Evolutionary conservation across 2,888 invertebrate species (phyloP), one percentile per base, ranked within the genome.

Genomic region (Ennomos erosarius): DNA sequence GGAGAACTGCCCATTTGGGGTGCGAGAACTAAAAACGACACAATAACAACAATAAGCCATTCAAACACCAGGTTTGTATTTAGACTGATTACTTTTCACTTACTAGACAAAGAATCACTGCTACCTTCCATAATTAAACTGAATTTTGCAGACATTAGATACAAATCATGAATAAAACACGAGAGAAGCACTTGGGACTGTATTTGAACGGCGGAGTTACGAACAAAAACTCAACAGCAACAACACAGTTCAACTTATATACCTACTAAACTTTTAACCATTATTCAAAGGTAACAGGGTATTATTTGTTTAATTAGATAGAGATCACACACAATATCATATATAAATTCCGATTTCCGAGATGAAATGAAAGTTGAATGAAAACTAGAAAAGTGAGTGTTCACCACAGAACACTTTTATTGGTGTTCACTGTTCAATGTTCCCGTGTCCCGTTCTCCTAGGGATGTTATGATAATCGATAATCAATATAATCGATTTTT

Each of bases 71-170:
- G 45, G 54, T 64, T 57, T 65, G 38, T 37, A 47, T 58, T 62
- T 48, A 2, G 12, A 45, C 44, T 10, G 12, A 53, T 48, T 43
- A 51, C 57, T 33, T 42, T 33, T 12, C 59, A 81, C 81, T 75
- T 74, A 88, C 91, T 87, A 33, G 89, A 85, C 64, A 91, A 73
- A 35, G 90, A 88, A 72, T 90, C 90, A 68, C 79, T 89, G 69
- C 88, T 89, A 35, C 84, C 81, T 69, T 91, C 88, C 91, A 91
- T 91, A 68, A 72, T 84, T 56, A 70, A 48, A 57, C 55, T 43
- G 52, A 60, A 34, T 40, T 53, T 55, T 56, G 54, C 57, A 59
- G 56, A 45, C 59, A 59, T 59, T 47, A 12, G 47, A 49, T 13
- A 10, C 38, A 47, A 46, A 60, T 5, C 64, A 65, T 61, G 42